Conservation (phyloP, 2,888 invertebrate species). For the Hydraecia micacea region DNA sequence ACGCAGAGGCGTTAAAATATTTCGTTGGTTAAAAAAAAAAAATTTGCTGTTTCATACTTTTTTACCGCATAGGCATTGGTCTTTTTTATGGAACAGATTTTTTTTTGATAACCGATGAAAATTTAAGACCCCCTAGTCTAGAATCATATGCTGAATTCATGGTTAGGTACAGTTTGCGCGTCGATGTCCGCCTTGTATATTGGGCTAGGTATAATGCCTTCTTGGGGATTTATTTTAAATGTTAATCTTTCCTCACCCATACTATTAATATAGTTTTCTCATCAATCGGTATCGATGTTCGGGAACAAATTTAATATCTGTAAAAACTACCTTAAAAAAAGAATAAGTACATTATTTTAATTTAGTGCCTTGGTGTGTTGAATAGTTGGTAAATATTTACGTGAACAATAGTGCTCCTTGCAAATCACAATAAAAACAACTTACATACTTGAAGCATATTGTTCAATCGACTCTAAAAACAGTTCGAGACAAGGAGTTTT, state of each 20-base stretch:
- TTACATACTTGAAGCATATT: background rate
- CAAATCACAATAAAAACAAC: slow-evolving; percentile 9
- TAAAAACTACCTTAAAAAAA: background rate
- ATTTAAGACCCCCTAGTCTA: no score
- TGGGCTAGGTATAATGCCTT: background rate
- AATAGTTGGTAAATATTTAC: background rate
- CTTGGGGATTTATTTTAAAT: no score
- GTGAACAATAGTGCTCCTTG: background rate
- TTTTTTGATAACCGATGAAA: no score
- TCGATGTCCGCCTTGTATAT: no score
- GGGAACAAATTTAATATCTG: no score
- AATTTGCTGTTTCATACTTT: background rate
- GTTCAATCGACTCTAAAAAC: slow-evolving; percentile 3
- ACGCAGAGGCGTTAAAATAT: no score
- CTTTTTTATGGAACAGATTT: no score
- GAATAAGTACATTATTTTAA: background rate
- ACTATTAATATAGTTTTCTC: background rate
- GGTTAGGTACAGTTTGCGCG: background rate
- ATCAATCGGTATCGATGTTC: background rate
- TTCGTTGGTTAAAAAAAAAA: no score
- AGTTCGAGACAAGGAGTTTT: slow-evolving; percentile 17
- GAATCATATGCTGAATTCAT: background rate
- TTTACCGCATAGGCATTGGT: background rate
- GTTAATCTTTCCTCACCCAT: background rate
- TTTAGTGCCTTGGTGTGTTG: background rate